Percentiles rank a stretch among this genome's conserved stretches.
phyloP scores from a whole-genome alignment of 2,797 vertebrate species.

The Silurus lanzhouensis region DNA sequence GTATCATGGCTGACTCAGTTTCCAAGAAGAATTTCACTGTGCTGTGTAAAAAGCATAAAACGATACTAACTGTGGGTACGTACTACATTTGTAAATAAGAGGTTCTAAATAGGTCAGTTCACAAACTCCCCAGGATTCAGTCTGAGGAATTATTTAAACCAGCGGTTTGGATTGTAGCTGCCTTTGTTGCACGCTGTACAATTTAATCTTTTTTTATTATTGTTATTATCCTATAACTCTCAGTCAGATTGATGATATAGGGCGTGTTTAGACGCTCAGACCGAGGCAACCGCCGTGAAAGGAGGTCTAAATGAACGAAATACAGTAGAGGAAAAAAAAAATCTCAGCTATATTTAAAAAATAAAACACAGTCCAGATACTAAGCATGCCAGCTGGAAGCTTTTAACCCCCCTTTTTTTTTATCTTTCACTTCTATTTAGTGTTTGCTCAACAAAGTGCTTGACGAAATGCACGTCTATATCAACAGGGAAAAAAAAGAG shows the following conservation, averaged over 20 bases:
- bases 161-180: neutral
- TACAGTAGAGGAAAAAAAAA: neutral
- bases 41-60: neutral
- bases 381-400: constrained; percentile 52
- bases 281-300: neutral
- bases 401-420: constrained; percentile 54
- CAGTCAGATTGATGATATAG: neutral
- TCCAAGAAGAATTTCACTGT: too few relatives aligned
- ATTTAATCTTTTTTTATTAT: neutral
- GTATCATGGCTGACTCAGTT: too few relatives aligned
- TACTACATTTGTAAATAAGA: neutral
- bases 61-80: neutral
- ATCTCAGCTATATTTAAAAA: neutral
- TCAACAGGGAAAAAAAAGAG: constrained; percentile 55
- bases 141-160: neutral
- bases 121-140: neutral
- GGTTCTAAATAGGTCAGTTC: neutral
- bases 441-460: constrained; percentile 65
- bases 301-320: constrained; percentile 3
- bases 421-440: constrained; percentile 60
- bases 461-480: constrained; percentile 67
- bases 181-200: neutral
- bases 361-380: neutral
- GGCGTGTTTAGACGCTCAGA: neutral
- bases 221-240: constrained; percentile 13